Base-by-base conservation (phyloP, 2,113 vertebrate species). In the Monopterus albus region DNA sequence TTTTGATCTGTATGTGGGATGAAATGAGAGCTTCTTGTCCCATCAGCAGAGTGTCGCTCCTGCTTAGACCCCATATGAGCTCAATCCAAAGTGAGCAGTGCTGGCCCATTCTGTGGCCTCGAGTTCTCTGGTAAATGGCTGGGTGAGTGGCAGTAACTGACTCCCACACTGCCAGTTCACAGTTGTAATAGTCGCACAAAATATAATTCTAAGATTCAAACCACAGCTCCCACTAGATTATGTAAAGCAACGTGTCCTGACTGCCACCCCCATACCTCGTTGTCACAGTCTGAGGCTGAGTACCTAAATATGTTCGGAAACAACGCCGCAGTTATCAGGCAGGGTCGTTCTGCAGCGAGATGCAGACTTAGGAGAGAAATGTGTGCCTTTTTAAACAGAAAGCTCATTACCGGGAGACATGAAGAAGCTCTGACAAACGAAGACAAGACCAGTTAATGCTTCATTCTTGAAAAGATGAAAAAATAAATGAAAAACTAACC, bases 61-160 rank as follows among this genome's bases (percentile, higher is more conserved):
- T 72, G 63, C 80, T 89, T 72, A 82, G 31, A 66, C 59, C 68
- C 72, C 20, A 36, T 71, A 66, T 82, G 81, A 84, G 83, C 62
- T 72, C 80, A 64, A 76, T 82, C 82, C 78, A 81, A 75, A 86
- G 53, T 79, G 81, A 88, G 58, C 78, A 74, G 80, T 36, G 79
- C 79, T 78, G 67, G 80, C 72, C 79, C 35, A 66, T 79, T 79
- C 76, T 58, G 57, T 59, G 72, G 75, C 82, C 71, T 72, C 66
- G 61, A 73, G 83, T 83, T 65, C 79, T 86, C 62, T 75, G 52
- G 59, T 90, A 85, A 87, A 87, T 75, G 86, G 72, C 78, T 63
- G 72, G 78, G 75, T 87, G 84, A 90, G 89, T 88, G 84, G 85
- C 81, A 45, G 82, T 88, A 88, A 92, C 90, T 90, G 88, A 84